Conservation (phyloP, 92 coral and sea anemone genomes). For the Desmophyllum pertusum region DNA sequence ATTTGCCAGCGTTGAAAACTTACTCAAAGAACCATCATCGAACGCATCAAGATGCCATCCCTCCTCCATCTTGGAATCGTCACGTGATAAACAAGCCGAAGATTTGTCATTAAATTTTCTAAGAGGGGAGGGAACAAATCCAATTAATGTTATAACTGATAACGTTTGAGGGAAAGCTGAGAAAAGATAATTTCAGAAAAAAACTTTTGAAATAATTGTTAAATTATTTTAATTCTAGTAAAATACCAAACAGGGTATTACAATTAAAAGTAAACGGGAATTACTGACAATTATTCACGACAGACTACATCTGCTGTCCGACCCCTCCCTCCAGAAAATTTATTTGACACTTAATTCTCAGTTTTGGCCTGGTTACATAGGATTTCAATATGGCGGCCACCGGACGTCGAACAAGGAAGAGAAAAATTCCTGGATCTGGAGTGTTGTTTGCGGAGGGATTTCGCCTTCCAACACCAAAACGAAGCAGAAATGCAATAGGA, state of each 20-base stretch:
- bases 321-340: not conserved
- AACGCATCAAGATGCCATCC: constrained; percentile 95
- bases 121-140: not conserved
- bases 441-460: constrained; percentile 64
- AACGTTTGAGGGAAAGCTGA: not conserved
- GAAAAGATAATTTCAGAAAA: too few species aligned
- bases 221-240: not conserved
- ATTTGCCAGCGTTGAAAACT: constrained; percentile 44
- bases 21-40: constrained; percentile 96
- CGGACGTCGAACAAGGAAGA: constrained; percentile 31
- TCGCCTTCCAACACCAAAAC: constrained; percentile 54
- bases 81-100: constrained; percentile 14
- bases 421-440: constrained; percentile 25
- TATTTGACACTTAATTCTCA: not conserved
- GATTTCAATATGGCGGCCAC: constrained; percentile 68
- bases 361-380: constrained; percentile 22
- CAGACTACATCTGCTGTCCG: not conserved
- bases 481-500: constrained; percentile 63
- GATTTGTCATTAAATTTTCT: not conserved
- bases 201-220: not conserved
- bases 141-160: not conserved
- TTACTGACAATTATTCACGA: not conserved
- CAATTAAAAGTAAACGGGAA: not conserved
- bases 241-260: not conserved
- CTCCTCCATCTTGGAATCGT: constrained; percentile 86